Evolutionary conservation across 2,888 invertebrate species (phyloP), one percentile per base, ranked within the genome.

Genomic region (Epiblema foenella): DNA sequence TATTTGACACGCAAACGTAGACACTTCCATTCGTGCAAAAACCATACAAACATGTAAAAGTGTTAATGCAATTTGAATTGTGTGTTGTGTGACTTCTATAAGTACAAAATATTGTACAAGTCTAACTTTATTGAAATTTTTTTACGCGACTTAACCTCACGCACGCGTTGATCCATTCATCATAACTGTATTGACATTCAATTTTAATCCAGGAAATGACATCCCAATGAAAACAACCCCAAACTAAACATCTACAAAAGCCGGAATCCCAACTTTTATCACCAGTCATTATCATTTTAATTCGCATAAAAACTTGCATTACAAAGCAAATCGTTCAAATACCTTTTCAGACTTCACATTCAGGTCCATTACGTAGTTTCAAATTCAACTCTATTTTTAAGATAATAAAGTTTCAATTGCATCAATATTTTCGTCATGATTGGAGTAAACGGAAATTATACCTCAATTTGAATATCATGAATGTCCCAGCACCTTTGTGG

Each of bases 401-500:
- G 8, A n/a, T 1, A 54, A n/a, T 51, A 39, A 37, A 39, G 52
- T 11, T 39, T 37, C n/a, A 37, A 39, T 39, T 64, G 11, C 2
- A 24, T 15, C 20, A 11, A n/a, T 8, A 63, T 0, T 1, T 18
- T 20, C 12, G 15, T 37, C 4, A 39, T 20, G 2, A 54, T 64
- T 2, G 20, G 51, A 37, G 33, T 33, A 33, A 39, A 20, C 15
- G 20, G 39, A 39, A 64, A 64, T 64, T 64, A 64, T 64, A n/a
- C 39, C 39, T 17, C 24, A n/a, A 64, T 66, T 66, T 66, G 65
- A 66, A 66, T 66, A 66, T 66, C 62, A 62, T 62, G 49, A 71
- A 76, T 78, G 69, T 52, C 37, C 51, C 18, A 77, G 74, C 81
- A 77, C 82, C 79, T 85, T 83, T 87, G 84, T 83, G 69, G 74